Conservation (phyloP, 2,888 invertebrate genomes). For the Xanthorhoe designata region DNA sequence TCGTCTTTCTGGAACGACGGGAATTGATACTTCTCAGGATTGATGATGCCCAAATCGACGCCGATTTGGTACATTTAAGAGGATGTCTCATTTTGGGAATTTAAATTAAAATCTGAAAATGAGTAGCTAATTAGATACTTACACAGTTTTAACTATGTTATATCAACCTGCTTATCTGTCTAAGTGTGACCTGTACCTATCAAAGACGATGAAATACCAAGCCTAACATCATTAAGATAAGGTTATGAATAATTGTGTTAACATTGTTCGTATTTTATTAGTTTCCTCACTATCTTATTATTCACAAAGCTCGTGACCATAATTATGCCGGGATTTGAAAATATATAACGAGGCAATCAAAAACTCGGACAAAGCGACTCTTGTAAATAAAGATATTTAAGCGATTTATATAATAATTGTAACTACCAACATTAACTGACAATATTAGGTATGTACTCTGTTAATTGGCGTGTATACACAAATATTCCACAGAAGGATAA, state of each 20-base stretch:
- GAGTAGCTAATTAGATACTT: background rate
- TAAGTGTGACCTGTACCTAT: background rate
- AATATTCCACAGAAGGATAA: background rate
- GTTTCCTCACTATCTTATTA: too few species aligned
- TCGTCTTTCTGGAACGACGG: slow-evolving; percentile 63
- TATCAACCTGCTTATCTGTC: background rate
- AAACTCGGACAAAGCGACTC: too few species aligned
- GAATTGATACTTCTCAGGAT: slow-evolving; percentile 66
- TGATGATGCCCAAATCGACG: slow-evolving; percentile 67
- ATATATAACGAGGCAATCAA: too few species aligned
- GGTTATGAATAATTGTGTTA: background rate
- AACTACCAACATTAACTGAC: too few species aligned
- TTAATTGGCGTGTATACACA: too few species aligned
- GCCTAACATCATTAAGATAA: background rate
- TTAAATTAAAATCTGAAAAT: slow-evolving; percentile 52
- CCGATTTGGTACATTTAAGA: slow-evolving; percentile 54
- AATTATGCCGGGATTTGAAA: too few species aligned
- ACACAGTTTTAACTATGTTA: background rate
- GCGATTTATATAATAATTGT: too few species aligned
- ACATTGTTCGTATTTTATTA: too few species aligned
- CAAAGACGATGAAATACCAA: too few species aligned
- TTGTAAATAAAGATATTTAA: too few species aligned
- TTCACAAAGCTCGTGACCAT: too few species aligned
- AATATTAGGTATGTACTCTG: too few species aligned
- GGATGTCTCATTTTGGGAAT: slow-evolving; percentile 51